Conservation (phyloP, 2,797 vertebrate genomes). For the Acanthornis magna region DNA sequence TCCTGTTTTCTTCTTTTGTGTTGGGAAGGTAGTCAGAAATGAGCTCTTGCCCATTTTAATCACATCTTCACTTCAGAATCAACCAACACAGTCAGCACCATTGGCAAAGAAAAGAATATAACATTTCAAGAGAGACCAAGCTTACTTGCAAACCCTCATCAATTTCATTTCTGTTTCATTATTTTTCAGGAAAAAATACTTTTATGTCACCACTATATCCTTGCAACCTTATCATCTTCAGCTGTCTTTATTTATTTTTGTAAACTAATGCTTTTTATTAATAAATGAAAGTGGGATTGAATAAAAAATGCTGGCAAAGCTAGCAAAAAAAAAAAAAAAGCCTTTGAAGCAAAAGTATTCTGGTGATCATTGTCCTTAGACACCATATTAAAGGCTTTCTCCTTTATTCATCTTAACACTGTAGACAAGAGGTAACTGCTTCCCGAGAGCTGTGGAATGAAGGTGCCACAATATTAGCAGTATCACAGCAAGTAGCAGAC, state of each 20-base stretch:
- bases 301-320: background rate
- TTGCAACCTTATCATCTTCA: background rate
- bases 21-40: background rate
- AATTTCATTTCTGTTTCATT: background rate
- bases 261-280: background rate
- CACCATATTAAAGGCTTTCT: background rate
- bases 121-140: background rate
- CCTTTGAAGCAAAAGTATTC: background rate
- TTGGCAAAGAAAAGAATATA: background rate
- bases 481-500: background rate
- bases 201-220: background rate
- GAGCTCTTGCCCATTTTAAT: background rate
- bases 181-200: background rate
- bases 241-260: background rate
- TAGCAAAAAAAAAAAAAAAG: background rate
- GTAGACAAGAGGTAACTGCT: slow-evolving; percentile 3
- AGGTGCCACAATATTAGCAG: slow-evolving; percentile 11
- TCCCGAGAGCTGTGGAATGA: background rate
- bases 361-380: background rate
- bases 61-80: background rate
- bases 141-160: background rate
- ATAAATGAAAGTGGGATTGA: background rate
- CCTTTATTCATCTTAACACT: background rate
- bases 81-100: background rate
- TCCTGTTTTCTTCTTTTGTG: background rate